These are phyloP conservation scores for Agrochola lychnidis DNA, from an alignment of 2,888 invertebrate genomes.

Conservation along the genomic window DNA sequence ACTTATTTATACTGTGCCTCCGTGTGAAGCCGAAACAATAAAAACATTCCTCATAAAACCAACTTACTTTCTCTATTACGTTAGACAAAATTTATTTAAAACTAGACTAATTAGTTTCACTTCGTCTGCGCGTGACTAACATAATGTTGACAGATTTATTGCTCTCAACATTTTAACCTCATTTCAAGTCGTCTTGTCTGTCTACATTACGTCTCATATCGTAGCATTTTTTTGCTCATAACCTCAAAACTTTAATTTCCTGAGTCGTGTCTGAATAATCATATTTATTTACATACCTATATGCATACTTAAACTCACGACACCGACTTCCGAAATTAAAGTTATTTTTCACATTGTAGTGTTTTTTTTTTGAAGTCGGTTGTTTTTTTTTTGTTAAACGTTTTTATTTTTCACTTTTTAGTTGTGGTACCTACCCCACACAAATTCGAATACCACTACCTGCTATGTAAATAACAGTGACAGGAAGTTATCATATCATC, in stretches of 20 bases:
- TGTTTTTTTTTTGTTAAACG: no score
- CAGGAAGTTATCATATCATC: no score
- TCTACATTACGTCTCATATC: conserved; percentile 1
- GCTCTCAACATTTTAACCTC: conserved; percentile 10
- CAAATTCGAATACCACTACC: no score
- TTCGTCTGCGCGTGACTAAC: conserved; percentile 22
- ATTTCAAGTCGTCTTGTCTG: conserved; percentile 8
- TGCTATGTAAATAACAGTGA: no score
- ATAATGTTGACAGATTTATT: conserved; percentile 39
- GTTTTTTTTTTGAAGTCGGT: no score
- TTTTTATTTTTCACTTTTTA: no score
- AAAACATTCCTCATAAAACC: not conserved
- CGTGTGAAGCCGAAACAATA: conserved; percentile 2
- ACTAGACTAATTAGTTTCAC: conserved; percentile 45
- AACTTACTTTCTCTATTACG: conserved; percentile 23
- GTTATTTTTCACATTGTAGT: no score
- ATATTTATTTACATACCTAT: not conserved
- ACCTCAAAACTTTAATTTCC: conserved; percentile 4
- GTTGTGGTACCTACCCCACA: no score
- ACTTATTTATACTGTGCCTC: no score
- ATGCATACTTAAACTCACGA: no score
- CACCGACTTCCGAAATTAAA: no score
- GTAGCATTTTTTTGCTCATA: not conserved
- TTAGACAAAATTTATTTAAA: not conserved
- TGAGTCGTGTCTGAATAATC: conserved; percentile 4